Percentiles rank a stretch among this genome's conserved stretches.
phyloP scores from a whole-genome alignment of 2,888 invertebrate species.

The Noctua comes region DNA sequence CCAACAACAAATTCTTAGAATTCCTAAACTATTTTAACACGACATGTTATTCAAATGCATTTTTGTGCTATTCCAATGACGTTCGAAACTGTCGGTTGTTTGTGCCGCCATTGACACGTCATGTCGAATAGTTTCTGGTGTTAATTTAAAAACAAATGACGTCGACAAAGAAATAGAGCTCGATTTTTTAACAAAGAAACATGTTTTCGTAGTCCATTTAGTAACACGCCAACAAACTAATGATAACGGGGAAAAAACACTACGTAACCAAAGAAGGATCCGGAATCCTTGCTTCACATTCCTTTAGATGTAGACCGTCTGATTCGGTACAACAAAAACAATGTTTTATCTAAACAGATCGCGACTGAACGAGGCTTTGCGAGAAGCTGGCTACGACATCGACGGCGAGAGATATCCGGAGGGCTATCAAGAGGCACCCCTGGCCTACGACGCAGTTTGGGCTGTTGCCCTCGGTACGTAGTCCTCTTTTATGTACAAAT shows the following conservation, averaged over 20 bases:
- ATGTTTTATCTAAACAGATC: slow-evolving; percentile 87
- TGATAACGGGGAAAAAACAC: slow-evolving; percentile 37
- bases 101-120: neutral
- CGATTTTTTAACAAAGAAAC: neutral
- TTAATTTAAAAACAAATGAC: slow-evolving; percentile 19
- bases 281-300: slow-evolving; percentile 47
- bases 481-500: slow-evolving; percentile 55
- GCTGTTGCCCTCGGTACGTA: slow-evolving; percentile 96
- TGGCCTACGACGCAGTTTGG: slow-evolving; percentile 99
- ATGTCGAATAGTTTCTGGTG: neutral
- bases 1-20: slow-evolving; percentile 40
- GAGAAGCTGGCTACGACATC: slow-evolving; percentile 95
- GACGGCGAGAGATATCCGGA: slow-evolving; percentile 96
- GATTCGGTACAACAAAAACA: slow-evolving; percentile 66
- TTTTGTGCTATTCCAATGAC: slow-evolving; percentile 36
- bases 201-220: neutral
- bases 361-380: slow-evolving; percentile 95
- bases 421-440: slow-evolving; percentile 99
- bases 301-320: slow-evolving; percentile 50
- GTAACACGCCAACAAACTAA: slow-evolving; percentile 26
- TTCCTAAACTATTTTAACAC: slow-evolving; percentile 49
- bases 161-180: slow-evolving; percentile 9
- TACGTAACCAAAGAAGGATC: slow-evolving; percentile 47
- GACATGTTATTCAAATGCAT: slow-evolving; percentile 51
- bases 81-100: slow-evolving; percentile 22